These are phyloP conservation scores for Gephyroberyx darwinii DNA, from an alignment of 2,797 vertebrate species.

Conservation along the genomic window DNA sequence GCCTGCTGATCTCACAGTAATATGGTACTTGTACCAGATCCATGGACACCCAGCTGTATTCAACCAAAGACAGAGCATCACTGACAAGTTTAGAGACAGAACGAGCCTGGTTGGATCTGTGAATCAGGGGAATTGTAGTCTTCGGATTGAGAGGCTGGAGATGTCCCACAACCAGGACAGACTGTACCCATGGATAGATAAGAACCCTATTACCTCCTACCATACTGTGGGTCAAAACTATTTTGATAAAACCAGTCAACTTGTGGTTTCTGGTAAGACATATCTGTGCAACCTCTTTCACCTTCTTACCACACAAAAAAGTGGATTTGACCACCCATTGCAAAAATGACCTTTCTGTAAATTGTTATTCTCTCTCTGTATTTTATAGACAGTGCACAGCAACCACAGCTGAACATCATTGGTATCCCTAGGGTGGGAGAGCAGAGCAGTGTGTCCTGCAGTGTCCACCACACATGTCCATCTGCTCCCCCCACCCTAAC, in stretches of 20 bases:
- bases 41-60: constrained; percentile 47
- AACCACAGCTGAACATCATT: constrained; percentile 51
- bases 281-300: neutral
- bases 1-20: constrained; percentile 40
- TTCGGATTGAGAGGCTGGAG: constrained; percentile 62
- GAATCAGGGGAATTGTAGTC: constrained; percentile 55
- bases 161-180: constrained; percentile 41
- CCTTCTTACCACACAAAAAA: neutral
- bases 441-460: constrained; percentile 65
- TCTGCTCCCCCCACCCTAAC: constrained; percentile 45
- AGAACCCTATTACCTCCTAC: constrained; percentile 53
- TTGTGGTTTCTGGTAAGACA: constrained; percentile 53
- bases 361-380: constrained; percentile 8
- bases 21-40: constrained; percentile 67
- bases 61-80: neutral
- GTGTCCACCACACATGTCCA: constrained; percentile 59
- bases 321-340: neutral
- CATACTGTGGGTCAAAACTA: constrained; percentile 15
- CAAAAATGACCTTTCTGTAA: neutral
- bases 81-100: constrained; percentile 36
- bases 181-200: constrained; percentile 74
- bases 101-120: constrained; percentile 53
- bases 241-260: constrained; percentile 52
- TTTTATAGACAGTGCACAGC: constrained; percentile 51
- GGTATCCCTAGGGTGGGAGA: constrained; percentile 56